A percentile compares a stretch with the other conserved stretches of the same genome.
phyloP scores from a whole-genome alignment of 2,888 invertebrate genomes.

The Laothoe populi region DNA sequence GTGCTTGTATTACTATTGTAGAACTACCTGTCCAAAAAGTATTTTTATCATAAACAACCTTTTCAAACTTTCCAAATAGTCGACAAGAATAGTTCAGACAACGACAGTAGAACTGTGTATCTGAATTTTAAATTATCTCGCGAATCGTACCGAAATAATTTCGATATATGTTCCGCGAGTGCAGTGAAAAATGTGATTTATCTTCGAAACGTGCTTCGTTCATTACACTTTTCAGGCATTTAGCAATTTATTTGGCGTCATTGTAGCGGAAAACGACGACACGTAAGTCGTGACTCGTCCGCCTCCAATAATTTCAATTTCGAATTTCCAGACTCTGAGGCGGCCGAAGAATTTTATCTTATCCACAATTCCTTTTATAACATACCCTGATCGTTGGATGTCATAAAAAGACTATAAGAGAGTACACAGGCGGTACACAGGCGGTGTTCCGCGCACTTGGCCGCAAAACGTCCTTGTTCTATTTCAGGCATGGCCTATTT shows the following conservation, averaged over 20 bases:
- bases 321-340: not conserved
- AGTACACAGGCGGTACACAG: not conserved
- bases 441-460: not conserved
- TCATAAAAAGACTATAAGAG: conserved; percentile 22
- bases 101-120: conserved; percentile 31
- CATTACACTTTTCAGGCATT: conserved; percentile 47
- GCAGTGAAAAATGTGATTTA: conserved; percentile 57
- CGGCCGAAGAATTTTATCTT: conserved; percentile 11
- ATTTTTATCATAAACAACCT: conserved; percentile 24
- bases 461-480: conserved; percentile 17
- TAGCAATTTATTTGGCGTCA: conserved; percentile 44
- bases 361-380: conserved; percentile 9
- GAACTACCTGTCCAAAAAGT: conserved; percentile 7
- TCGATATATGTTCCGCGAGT: conserved; percentile 46
- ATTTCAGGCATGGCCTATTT: conserved; percentile 18
- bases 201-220: conserved; percentile 47
- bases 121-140: conserved; percentile 38
- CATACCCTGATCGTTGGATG: conserved; percentile 6
- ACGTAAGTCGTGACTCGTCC: conserved; percentile 44
- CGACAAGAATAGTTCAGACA: not conserved
- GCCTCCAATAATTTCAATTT: conserved; percentile 17
- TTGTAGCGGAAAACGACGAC: conserved; percentile 49
- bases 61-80: conserved; percentile 29
- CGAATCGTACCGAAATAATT: conserved; percentile 53
- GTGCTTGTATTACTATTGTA: no score